phyloP scores from a whole-genome alignment of 2,888 invertebrate species.

The Sialis lutaria region DNA sequence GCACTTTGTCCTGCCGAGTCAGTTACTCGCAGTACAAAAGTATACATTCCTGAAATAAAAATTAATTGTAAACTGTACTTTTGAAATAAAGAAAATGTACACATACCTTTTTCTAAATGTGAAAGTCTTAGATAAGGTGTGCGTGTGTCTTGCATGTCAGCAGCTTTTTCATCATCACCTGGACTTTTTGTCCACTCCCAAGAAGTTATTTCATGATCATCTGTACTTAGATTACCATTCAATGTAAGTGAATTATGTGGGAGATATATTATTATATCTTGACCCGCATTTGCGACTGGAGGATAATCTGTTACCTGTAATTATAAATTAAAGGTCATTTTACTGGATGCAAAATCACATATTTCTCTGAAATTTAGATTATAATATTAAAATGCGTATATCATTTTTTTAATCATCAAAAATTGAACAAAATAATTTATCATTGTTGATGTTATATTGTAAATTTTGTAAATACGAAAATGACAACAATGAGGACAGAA shows the following conservation, averaged over 20 bases:
- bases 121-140: conserved; percentile 74
- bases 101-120: conserved; percentile 84
- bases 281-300: conserved; percentile 85
- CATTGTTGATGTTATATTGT: too few species aligned
- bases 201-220: conserved; percentile 80
- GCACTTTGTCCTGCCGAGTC: conserved; percentile 81
- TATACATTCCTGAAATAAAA: background rate
- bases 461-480: too few species aligned
- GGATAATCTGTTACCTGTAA: conserved; percentile 69
- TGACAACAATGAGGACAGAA: too few species aligned
- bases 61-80: too few species aligned
- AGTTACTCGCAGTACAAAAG: conserved; percentile 76
- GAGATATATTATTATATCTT: conserved; percentile 76
- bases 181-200: conserved; percentile 94
- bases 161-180: conserved; percentile 74
- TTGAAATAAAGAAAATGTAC: conserved; percentile 31
- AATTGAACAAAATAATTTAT: too few species aligned
- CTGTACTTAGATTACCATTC: conserved; percentile 79
- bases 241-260: conserved; percentile 72
- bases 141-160: conserved; percentile 90
- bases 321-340: too few species aligned
- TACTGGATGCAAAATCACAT: too few species aligned
- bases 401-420: too few species aligned
- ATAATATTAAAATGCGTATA: too few species aligned
- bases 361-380: too few species aligned